These are phyloP conservation scores for Sceloporus tristichus DNA, from an alignment of 2,113 vertebrate genomes.

Conservation along the genomic window DNA sequence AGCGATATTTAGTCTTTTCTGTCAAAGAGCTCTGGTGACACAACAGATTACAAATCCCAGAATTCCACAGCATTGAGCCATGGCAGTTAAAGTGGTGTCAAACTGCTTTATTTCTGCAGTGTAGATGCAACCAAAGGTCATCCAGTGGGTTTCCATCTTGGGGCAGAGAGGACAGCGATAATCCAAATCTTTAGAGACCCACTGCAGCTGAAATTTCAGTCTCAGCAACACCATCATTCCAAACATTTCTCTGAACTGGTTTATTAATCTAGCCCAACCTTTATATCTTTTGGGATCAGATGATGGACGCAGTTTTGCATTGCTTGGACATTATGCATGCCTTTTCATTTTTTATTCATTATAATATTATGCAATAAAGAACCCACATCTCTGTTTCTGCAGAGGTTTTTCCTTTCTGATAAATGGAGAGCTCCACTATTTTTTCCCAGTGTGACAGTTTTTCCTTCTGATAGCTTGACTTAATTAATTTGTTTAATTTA, in stretches of 20 bases:
- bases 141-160: no score
- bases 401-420: slow-evolving; percentile 68
- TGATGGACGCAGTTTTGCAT: slow-evolving; percentile 39
- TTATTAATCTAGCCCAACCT: slow-evolving; percentile 11
- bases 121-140: no score
- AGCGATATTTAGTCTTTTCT: no score
- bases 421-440: slow-evolving; percentile 63
- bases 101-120: no score
- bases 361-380: slow-evolving; percentile 68
- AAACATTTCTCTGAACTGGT: slow-evolving; percentile 35
- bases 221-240: background rate
- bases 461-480: slow-evolving; percentile 73
- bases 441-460: slow-evolving; percentile 67
- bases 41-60: no score
- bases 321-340: slow-evolving; percentile 54
- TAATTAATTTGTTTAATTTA: slow-evolving; percentile 85
- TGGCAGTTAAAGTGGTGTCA: no score
- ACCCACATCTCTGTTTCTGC: slow-evolving; percentile 54
- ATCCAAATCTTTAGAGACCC: slow-evolving; percentile 47
- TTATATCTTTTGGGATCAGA: slow-evolving; percentile 55
- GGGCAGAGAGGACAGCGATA: slow-evolving; percentile 19
- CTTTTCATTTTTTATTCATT: slow-evolving; percentile 71
- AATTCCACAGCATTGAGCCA: no score
- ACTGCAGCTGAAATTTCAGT: slow-evolving; percentile 46
- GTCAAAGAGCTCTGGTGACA: no score